Conservation (phyloP, 2,888 invertebrate species). For the Diarsia brunnea region DNA sequence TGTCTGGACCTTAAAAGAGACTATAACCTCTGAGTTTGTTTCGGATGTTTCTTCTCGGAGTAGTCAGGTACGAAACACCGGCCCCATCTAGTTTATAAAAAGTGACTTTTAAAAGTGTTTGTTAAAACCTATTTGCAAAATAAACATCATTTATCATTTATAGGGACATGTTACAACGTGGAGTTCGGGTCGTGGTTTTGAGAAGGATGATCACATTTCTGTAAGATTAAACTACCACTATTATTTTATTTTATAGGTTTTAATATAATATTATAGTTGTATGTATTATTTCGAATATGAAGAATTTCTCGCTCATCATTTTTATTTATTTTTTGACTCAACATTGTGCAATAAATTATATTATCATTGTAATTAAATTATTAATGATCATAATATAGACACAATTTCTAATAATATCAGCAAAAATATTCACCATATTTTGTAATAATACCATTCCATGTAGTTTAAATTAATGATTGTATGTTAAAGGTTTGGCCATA, state of each 20-base stretch:
- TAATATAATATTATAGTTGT: conserved; percentile 12
- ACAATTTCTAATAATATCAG: not conserved
- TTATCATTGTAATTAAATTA: not conserved
- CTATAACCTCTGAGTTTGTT: too few species aligned
- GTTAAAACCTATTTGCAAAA: too few species aligned
- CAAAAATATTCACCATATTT: conserved; percentile 17
- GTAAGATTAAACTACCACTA: not conserved
- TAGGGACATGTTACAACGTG: not conserved
- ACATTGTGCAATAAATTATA: conserved; percentile 24
- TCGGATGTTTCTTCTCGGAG: too few species aligned
- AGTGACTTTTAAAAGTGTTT: too few species aligned
- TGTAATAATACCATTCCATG: conserved; percentile 34
- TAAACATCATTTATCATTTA: too few species aligned
- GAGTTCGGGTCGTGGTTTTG: not conserved
- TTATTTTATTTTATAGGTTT: conserved; percentile 20
- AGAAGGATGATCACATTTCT: conserved; percentile 23
- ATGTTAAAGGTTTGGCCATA: not conserved
- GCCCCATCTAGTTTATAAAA: too few species aligned
- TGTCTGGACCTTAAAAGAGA: too few species aligned
- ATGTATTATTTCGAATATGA: conserved; percentile 14
- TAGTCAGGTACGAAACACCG: too few species aligned
- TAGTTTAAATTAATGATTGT: conserved; percentile 2
- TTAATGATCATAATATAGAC: not conserved
- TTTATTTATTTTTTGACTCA: conserved; percentile 12
- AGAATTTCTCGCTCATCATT: conserved; percentile 19